A percentile compares a stretch with the other conserved stretches of the same genome.
Evolutionary conservation across 2,888 invertebrate species (phyloP).

Genomic region (Gandaritis pyraliata): DNA sequence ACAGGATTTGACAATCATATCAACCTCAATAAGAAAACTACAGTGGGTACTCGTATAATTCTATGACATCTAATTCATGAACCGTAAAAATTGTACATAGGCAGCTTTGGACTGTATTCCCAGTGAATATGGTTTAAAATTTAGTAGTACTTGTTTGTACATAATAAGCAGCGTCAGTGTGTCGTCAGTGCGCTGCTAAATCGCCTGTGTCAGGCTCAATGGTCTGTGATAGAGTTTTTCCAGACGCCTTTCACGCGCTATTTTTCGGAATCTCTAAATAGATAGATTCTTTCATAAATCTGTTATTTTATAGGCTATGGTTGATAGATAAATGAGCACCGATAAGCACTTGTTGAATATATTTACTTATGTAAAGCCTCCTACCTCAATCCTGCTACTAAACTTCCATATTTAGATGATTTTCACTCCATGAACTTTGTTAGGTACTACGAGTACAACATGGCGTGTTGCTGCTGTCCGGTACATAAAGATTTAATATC

Average conservation of each 20-base stretch:
- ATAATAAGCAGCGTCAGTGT: slow-evolving; percentile 40
- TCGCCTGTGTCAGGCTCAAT: slow-evolving; percentile 41
- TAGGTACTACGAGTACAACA: too few species aligned
- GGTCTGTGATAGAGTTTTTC: slow-evolving; percentile 38
- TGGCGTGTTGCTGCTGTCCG: background rate
- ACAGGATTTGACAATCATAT: slow-evolving; percentile 40
- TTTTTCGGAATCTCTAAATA: slow-evolving; percentile 24
- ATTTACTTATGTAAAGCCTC: too few species aligned
- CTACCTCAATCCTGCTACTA: too few species aligned
- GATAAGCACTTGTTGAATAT: too few species aligned
- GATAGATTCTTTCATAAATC: slow-evolving; percentile 21
- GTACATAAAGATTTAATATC: slow-evolving; percentile 2
- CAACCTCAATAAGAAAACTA: slow-evolving; percentile 1
- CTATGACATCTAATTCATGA: slow-evolving; percentile 12
- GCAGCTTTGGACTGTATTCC: slow-evolving; percentile 7
- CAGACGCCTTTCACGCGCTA: slow-evolving; percentile 28
- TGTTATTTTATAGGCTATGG: slow-evolving; percentile 19
- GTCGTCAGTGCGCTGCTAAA: slow-evolving; percentile 33
- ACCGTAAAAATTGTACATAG: background rate
- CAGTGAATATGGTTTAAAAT: slow-evolving; percentile 14
- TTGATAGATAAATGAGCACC: background rate
- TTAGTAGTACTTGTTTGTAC: slow-evolving; percentile 12
- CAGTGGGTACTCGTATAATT: too few species aligned
- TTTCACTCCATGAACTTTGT: too few species aligned
- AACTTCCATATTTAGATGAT: too few species aligned